Evolutionary conservation across 2,113 vertebrate genomes (phyloP).

Genomic region (Pelodiscus sinensis): DNA sequence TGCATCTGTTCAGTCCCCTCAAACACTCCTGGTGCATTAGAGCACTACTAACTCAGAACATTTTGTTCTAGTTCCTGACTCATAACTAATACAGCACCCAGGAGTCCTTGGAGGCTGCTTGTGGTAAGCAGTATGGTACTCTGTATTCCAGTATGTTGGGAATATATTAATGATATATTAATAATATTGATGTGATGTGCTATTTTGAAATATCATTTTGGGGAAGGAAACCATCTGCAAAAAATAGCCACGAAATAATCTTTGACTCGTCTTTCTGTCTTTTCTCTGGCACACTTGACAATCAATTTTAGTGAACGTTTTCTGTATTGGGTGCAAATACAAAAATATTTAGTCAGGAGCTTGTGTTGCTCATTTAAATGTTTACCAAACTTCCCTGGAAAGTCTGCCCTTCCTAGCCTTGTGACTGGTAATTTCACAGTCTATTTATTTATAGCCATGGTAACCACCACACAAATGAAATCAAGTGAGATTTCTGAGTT

Average conservation of each 20-base stretch:
- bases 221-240: neutral
- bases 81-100: neutral
- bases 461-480: slow-evolving; percentile 37
- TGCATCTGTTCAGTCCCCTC: neutral
- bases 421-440: slow-evolving; percentile 14
- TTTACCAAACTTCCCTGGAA: slow-evolving; percentile 29
- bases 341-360: neutral
- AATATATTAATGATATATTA: neutral
- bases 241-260: neutral
- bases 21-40: neutral
- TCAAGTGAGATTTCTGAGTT: slow-evolving; percentile 14
- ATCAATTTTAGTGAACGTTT: neutral
- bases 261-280: neutral
- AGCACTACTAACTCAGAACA: neutral
- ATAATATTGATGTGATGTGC: neutral
- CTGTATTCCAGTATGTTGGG: neutral
- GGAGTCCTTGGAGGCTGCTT: neutral
- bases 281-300: neutral
- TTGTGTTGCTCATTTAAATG: neutral
- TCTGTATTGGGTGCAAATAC: neutral
- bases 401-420: neutral
- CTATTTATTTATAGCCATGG: slow-evolving; percentile 51
- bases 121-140: neutral
- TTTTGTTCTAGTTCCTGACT: neutral
- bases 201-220: neutral